A percentile compares a stretch with the other conserved stretches of the same genome.
Evolutionary conservation across 1,140 invertebrate species (phyloP).

Genomic region (Physella acuta): DNA sequence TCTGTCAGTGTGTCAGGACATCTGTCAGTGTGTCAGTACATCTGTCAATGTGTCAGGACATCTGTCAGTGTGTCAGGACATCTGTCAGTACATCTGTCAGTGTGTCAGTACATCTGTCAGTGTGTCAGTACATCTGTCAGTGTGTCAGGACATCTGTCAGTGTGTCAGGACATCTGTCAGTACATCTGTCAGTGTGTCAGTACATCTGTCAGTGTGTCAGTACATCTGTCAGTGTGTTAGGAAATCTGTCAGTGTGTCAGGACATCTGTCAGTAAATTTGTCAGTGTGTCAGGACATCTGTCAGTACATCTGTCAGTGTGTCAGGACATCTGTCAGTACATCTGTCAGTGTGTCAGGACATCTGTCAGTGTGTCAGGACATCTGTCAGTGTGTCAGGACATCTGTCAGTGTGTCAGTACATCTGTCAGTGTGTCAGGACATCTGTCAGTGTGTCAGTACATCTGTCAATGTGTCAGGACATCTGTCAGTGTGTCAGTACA

Average conservation of each 20-base stretch:
- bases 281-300: background rate
- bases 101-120: too few relatives aligned
- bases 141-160: too few relatives aligned
- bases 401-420: too few relatives aligned
- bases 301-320: background rate
- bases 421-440: background rate
- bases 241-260: background rate
- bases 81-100: too few relatives aligned
- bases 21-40: too few relatives aligned
- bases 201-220: background rate
- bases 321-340: background rate
- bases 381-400: background rate
- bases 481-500: background rate
- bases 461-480: background rate
- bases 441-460: background rate
- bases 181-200: background rate
- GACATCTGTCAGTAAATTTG: too few relatives aligned
- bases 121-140: too few relatives aligned
- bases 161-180: background rate
- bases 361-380: background rate
- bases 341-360: background rate
- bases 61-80: too few relatives aligned
- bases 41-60: too few relatives aligned
- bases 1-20: too few relatives aligned
- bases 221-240: background rate